Percentiles rank a stretch among this genome's conserved stretches.
These are phyloP conservation scores for Diadumene lineata DNA, from an alignment of 92 coral and sea anemone genomes.

Conservation along the genomic window DNA sequence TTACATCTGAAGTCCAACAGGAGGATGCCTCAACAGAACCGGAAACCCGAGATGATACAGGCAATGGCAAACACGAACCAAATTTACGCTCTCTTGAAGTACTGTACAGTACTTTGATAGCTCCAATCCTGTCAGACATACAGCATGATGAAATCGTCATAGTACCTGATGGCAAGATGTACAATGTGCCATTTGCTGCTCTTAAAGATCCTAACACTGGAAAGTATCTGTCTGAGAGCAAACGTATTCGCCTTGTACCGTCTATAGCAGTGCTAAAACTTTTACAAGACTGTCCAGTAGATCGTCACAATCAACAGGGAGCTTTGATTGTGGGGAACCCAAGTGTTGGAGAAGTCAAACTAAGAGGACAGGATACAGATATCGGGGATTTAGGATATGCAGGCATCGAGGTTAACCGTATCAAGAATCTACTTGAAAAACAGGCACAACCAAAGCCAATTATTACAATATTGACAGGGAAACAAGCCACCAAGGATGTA, in stretches of 20 bases:
- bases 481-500: constrained; percentile 5
- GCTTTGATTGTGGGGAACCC: constrained; percentile 42
- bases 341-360: constrained; percentile 19
- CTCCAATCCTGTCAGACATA: constrained; percentile 11
- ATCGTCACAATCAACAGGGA: constrained; percentile 7
- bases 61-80: background rate
- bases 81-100: constrained; percentile 2
- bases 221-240: constrained; percentile 32
- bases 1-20: background rate
- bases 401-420: background rate
- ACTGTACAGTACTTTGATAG: constrained; percentile 5
- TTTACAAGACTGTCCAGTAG: constrained; percentile 10
- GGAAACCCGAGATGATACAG: background rate
- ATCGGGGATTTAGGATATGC: background rate
- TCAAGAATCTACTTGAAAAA: background rate
- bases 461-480: background rate
- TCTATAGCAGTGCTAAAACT: constrained; percentile 18
- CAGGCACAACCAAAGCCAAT: background rate
- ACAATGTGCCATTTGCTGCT: constrained; percentile 35
- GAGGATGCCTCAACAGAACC: no score
- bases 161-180: constrained; percentile 31
- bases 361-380: background rate
- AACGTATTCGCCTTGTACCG: constrained; percentile 43
- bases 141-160: constrained; percentile 19
- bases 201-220: constrained; percentile 15